A percentile compares a stretch with the other conserved stretches of the same genome.
Conservation (phyloP, 2,888 invertebrate genomes). For the Oligia strigilis region DNA sequence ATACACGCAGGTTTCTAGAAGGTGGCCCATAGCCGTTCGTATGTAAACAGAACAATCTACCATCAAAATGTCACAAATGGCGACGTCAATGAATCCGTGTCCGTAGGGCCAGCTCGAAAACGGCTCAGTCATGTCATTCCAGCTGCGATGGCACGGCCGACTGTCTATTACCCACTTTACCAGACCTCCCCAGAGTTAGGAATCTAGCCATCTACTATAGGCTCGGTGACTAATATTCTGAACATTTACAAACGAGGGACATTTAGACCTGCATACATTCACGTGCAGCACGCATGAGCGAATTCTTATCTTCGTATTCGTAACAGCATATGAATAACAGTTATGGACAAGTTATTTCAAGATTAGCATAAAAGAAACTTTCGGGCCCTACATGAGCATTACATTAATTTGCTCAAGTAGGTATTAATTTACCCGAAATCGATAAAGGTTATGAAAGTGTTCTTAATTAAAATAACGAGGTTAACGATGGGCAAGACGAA, state of each 20-base stretch:
- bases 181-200: slow-evolving; percentile 69
- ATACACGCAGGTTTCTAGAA: slow-evolving; percentile 76
- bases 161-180: slow-evolving; percentile 74
- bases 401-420: slow-evolving; percentile 27
- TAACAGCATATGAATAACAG: slow-evolving; percentile 57
- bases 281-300: slow-evolving; percentile 56
- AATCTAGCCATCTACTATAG: slow-evolving; percentile 55
- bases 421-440: slow-evolving; percentile 36
- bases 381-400: slow-evolving; percentile 41
- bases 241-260: slow-evolving; percentile 46
- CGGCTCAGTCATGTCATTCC: slow-evolving; percentile 79
- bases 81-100: slow-evolving; percentile 78
- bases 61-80: slow-evolving; percentile 86
- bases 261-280: slow-evolving; percentile 61
- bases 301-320: slow-evolving; percentile 61
- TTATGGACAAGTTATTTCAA: slow-evolving; percentile 52
- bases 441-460: slow-evolving; percentile 54
- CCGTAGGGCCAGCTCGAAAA: slow-evolving; percentile 73
- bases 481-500: slow-evolving; percentile 52
- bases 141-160: slow-evolving; percentile 70
- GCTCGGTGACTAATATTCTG: slow-evolving; percentile 50
- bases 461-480: slow-evolving; percentile 53
- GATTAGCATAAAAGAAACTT: slow-evolving; percentile 51
- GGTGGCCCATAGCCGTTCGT: slow-evolving; percentile 71
- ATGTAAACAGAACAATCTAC: slow-evolving; percentile 86